A percentile compares a stretch with the other conserved stretches of the same genome.
These are phyloP conservation scores for Scaptodrosophila lebanonensis DNA, from an alignment of 1,140 invertebrate species.

Conservation along the genomic window DNA sequence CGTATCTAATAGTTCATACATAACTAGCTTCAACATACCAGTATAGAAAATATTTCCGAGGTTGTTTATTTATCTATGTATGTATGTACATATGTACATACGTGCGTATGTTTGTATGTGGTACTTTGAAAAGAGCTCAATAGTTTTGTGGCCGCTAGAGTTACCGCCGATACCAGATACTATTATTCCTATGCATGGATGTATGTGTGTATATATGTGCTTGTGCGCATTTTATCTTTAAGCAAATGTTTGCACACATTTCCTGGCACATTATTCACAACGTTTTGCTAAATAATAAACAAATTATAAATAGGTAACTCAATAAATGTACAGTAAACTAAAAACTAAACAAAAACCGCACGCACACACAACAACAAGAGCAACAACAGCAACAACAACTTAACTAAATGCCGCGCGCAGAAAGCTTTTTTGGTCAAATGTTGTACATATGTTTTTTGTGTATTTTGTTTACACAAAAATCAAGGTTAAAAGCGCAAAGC, in stretches of 20 bases:
- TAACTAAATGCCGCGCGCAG: slow-evolving; percentile 51
- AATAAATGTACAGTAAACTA: slow-evolving; percentile 58
- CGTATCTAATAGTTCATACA: slow-evolving; percentile 66
- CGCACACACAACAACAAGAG: slow-evolving; percentile 20
- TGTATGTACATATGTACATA: slow-evolving; percentile 1
- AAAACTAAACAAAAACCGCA: slow-evolving; percentile 26
- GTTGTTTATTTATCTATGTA: slow-evolving; percentile 7
- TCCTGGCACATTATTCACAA: slow-evolving; percentile 65
- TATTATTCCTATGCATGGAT: slow-evolving; percentile 19
- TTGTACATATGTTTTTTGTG: slow-evolving; percentile 11
- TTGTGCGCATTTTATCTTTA: slow-evolving; percentile 41
- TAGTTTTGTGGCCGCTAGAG: slow-evolving; percentile 23
- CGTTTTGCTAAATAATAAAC: slow-evolving; percentile 71
- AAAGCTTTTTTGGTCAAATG: slow-evolving; percentile 58
- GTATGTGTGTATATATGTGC: slow-evolving; percentile 18
- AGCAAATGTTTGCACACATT: slow-evolving; percentile 36
- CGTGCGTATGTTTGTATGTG: neutral
- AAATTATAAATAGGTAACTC: slow-evolving; percentile 75
- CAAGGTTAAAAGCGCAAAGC: slow-evolving; percentile 69
- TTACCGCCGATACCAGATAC: neutral
- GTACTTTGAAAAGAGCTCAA: slow-evolving; percentile 14
- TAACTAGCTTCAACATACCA: slow-evolving; percentile 48
- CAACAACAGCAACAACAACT: slow-evolving; percentile 42
- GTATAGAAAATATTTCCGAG: slow-evolving; percentile 53
- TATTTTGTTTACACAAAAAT: slow-evolving; percentile 71